Base-by-base conservation (phyloP, 2,113 vertebrate species). In the Naja naja region DNA sequence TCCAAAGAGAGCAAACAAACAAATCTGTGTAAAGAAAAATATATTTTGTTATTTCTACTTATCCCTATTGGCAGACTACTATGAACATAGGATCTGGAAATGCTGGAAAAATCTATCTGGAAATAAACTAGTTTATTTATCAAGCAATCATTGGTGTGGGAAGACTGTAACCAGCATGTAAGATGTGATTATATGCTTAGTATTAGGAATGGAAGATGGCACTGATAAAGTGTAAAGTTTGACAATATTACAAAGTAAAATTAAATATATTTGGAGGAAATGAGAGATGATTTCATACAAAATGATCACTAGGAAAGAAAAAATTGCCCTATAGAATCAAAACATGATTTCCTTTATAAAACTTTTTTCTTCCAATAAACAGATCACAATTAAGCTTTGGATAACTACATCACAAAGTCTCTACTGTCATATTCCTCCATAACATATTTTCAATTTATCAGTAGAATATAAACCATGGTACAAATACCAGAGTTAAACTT, bases 21-120 rank as follows among this genome's bases (percentile, higher is more conserved):
- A 34, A 47, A 49, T 85, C 23, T 81, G 49, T 89, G 53, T 20
- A 39, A 23, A 69, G 6, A 49, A 6, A n/a, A 18, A 92, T 69
- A 54, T 87, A 45, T 88, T 22, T 43, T 49, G 9, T 95, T 90
- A 88, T 10, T 96, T 94, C 89, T 93, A 94, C 92, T 92, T 95
- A 94, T 96, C 95, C 53, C 96, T 96, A 95, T 95, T 96, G 97
- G 93, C 94, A 96, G 94, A 96, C 96, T 94, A 96, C 94, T 94
- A 93, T 64, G 92, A 0, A 92, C 95, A 97, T 96, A 96, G 94
- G 96, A 95, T 96, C 92, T 95, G 92, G 94, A 95, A 96, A 93
- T 94, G 94, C 96, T 95, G 81, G 93, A 97, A 81, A 96, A 96
- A 94, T 88, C 93, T 90, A 96, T 97, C 96, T 96, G 96, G 91